phyloP scores from a whole-genome alignment of 1,140 invertebrate genomes.

The Diachasmimorpha longicaudata region DNA sequence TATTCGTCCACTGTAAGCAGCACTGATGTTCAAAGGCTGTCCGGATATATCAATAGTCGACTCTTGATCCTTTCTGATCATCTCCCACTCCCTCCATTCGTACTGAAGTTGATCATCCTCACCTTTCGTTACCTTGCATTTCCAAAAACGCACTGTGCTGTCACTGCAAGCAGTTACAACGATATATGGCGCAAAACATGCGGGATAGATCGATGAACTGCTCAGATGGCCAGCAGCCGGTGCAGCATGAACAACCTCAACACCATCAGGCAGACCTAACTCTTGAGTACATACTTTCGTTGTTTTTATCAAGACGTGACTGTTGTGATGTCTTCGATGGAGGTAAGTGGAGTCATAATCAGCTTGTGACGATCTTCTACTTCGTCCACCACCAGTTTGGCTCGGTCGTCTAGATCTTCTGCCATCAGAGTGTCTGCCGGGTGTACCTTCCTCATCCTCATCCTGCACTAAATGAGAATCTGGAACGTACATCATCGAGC shows the following conservation, averaged over 20 bases:
- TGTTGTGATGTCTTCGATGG: constrained; percentile 52
- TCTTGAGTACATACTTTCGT: constrained; percentile 83
- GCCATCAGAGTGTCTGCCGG: constrained; percentile 47
- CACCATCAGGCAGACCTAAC: constrained; percentile 84
- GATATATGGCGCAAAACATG: constrained; percentile 96
- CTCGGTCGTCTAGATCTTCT: constrained; percentile 55
- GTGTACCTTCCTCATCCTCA: constrained; percentile 68
- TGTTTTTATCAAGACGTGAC: constrained; percentile 69
- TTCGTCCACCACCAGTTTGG: constrained; percentile 47
- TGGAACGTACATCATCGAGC: constrained; percentile 88
- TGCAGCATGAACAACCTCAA: constrained; percentile 89
- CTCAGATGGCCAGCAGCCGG: constrained; percentile 95
- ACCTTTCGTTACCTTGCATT: constrained; percentile 72
- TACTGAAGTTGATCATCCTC: constrained; percentile 67
- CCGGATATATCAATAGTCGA: constrained; percentile 87
- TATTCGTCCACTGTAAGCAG: constrained; percentile 95
- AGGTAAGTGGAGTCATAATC: constrained; percentile 48
- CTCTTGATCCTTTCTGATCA: constrained; percentile 81
- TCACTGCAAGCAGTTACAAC: constrained; percentile 93
- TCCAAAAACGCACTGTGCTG: constrained; percentile 75
- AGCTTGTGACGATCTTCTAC: constrained; percentile 54
- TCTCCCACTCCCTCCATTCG: constrained; percentile 88
- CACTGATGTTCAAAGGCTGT: constrained; percentile 91
- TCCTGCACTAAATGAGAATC: constrained; percentile 87
- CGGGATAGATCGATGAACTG: constrained; percentile 98